phyloP scores from a whole-genome alignment of 2,113 vertebrate species.

The Trematocara zebra region DNA sequence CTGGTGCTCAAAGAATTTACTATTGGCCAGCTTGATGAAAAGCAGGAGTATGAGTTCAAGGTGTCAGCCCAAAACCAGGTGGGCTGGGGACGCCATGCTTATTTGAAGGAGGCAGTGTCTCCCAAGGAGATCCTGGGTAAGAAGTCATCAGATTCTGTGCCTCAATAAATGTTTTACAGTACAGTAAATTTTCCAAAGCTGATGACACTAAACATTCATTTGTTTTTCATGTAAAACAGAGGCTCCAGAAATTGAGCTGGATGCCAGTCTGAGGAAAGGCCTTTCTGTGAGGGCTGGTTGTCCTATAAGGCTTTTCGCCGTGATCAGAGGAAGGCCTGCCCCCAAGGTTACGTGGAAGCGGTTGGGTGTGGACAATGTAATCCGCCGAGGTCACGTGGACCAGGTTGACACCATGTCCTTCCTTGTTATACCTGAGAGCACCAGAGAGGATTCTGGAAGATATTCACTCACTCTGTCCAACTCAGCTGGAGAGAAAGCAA shows the following conservation, averaged over 20 bases:
- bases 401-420: conserved; percentile 97
- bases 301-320: conserved; percentile 93
- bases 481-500: conserved; percentile 91
- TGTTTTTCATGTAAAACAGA: conserved; percentile 70
- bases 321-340: conserved; percentile 88
- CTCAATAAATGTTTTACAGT: not conserved
- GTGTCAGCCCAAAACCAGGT: conserved; percentile 96
- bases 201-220: not conserved
- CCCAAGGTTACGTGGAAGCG: conserved; percentile 95
- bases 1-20: conserved; percentile 91
- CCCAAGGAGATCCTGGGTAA: conserved; percentile 95
- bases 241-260: conserved; percentile 94
- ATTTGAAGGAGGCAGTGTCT: conserved; percentile 87
- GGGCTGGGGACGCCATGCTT: conserved; percentile 91
- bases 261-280: conserved; percentile 94
- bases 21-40: conserved; percentile 86
- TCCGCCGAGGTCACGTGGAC: conserved; percentile 92
- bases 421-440: conserved; percentile 92
- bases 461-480: conserved; percentile 92
- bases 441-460: conserved; percentile 95
- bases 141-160: not conserved
- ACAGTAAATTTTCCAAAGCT: not conserved
- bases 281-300: conserved; percentile 91
- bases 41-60: conserved; percentile 90
- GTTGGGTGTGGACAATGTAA: conserved; percentile 89